Conservation (phyloP, 2,888 invertebrate species). For the Orthosia incerta region DNA sequence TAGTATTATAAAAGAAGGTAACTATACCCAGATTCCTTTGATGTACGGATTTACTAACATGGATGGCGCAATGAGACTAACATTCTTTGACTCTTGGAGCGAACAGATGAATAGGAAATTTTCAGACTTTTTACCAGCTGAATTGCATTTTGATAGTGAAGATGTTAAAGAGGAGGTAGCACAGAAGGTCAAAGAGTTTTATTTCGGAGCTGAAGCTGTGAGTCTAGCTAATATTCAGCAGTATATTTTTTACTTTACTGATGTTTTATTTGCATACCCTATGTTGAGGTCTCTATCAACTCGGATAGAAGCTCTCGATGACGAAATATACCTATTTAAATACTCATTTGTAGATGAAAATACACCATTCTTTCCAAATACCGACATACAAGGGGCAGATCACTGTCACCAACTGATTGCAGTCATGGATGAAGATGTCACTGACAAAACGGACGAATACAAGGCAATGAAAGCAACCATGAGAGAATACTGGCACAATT, state of each 20-base stretch:
- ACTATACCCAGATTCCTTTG: slow-evolving; percentile 60
- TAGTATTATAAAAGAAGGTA: slow-evolving; percentile 55
- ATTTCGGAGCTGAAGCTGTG: slow-evolving; percentile 72
- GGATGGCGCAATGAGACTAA: slow-evolving; percentile 70
- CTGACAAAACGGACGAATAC: slow-evolving; percentile 53
- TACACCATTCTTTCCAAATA: slow-evolving; percentile 60
- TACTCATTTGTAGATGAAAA: slow-evolving; percentile 72
- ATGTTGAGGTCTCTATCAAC: slow-evolving; percentile 69
- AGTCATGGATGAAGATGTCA: slow-evolving; percentile 52
- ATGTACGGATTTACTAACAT: slow-evolving; percentile 72
- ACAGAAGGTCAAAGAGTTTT: slow-evolving; percentile 69
- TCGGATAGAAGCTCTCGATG: slow-evolving; percentile 63
- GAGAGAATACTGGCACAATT: slow-evolving; percentile 66
- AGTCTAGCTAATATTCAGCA: slow-evolving; percentile 49
- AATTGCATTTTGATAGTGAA: slow-evolving; percentile 70
- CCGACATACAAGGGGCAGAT: slow-evolving; percentile 68
- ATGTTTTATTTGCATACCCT: slow-evolving; percentile 78
- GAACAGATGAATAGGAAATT: slow-evolving; percentile 72
- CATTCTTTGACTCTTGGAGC: slow-evolving; percentile 63
- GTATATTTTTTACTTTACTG: slow-evolving; percentile 71
- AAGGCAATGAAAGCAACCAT: slow-evolving; percentile 55
- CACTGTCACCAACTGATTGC: slow-evolving; percentile 70
- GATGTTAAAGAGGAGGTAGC: slow-evolving; percentile 68
- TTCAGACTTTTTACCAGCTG: slow-evolving; percentile 72
- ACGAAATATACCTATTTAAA: slow-evolving; percentile 73